A percentile compares a stretch with the other conserved stretches of the same genome.
phyloP scores from a whole-genome alignment of 2,113 vertebrate genomes.

The Jaculus jaculus region DNA sequence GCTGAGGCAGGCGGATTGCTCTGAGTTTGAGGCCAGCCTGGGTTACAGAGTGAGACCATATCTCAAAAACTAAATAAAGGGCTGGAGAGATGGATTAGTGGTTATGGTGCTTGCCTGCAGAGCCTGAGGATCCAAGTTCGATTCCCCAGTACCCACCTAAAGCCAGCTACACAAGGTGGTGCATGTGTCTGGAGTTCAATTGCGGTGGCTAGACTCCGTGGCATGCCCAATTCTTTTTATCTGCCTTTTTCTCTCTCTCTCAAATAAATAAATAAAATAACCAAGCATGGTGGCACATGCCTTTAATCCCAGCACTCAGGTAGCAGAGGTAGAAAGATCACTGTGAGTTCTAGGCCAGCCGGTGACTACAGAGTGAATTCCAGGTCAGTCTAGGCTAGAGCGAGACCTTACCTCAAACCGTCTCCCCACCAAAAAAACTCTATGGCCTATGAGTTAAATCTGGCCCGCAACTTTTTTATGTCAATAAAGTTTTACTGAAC shows the following conservation, averaged over 20 bases:
- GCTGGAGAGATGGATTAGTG: too few relatives aligned
- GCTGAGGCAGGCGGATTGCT: not conserved
- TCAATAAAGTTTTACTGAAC: not conserved
- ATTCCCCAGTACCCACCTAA: not conserved
- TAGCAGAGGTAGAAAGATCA: not conserved
- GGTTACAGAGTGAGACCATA: not conserved
- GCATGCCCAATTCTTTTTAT: too few relatives aligned
- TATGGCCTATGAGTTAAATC: rapidly evolving
- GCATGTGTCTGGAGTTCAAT: too few relatives aligned
- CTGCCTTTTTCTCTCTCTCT: too few relatives aligned
- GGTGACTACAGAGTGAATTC: not conserved
- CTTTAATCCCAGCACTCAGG: too few relatives aligned
- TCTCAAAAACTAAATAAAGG: not conserved
- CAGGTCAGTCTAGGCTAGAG: too few relatives aligned
- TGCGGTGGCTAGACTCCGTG: too few relatives aligned
- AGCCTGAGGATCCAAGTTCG: not conserved
- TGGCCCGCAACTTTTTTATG: not conserved
- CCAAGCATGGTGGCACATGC: too few relatives aligned
- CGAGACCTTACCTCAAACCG: too few relatives aligned
- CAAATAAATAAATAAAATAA: too few relatives aligned
- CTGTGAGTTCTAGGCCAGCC: not conserved
- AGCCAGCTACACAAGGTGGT: too few relatives aligned
- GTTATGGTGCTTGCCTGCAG: too few relatives aligned
- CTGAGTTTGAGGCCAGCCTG: not conserved
- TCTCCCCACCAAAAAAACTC: not conserved